Evolutionary conservation across 2,797 vertebrate genomes (phyloP).

Genomic region (Notolabrus celidotus): DNA sequence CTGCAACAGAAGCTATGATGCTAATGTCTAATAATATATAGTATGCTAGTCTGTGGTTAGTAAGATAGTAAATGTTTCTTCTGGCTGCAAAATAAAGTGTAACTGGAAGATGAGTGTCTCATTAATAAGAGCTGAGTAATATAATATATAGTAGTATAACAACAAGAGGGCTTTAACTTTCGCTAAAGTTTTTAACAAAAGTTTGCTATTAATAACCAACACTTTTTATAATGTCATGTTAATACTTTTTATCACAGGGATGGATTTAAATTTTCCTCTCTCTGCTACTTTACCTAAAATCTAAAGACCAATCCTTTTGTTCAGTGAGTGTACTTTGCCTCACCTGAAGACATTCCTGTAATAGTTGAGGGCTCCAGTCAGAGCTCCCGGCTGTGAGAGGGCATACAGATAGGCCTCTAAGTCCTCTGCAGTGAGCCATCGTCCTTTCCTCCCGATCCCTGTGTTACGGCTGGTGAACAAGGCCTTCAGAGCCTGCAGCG

Average conservation of each 20-base stretch:
- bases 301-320: background rate
- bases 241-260: background rate
- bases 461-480: slow-evolving; percentile 94
- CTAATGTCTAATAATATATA: background rate
- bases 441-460: slow-evolving; percentile 92
- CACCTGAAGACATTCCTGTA: slow-evolving; percentile 97
- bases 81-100: too few species aligned
- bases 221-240: background rate
- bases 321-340: background rate
- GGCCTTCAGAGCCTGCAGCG: slow-evolving; percentile 89
- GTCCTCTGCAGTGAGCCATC: slow-evolving; percentile 92
- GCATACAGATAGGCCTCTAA: slow-evolving; percentile 96
- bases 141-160: background rate
- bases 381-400: slow-evolving; percentile 96
- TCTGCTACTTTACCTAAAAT: background rate
- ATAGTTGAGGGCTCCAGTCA: slow-evolving; percentile 96
- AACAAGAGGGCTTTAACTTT: background rate
- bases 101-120: too few species aligned
- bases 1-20: background rate
- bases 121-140: background rate
- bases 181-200: background rate
- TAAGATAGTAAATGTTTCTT: too few species aligned
- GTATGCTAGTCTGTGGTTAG: too few species aligned
- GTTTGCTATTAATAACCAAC: background rate
- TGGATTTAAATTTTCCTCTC: background rate